These are phyloP conservation scores for Ormyrus nitidulus DNA, from an alignment of 2,888 invertebrate species.

Conservation along the genomic window DNA sequence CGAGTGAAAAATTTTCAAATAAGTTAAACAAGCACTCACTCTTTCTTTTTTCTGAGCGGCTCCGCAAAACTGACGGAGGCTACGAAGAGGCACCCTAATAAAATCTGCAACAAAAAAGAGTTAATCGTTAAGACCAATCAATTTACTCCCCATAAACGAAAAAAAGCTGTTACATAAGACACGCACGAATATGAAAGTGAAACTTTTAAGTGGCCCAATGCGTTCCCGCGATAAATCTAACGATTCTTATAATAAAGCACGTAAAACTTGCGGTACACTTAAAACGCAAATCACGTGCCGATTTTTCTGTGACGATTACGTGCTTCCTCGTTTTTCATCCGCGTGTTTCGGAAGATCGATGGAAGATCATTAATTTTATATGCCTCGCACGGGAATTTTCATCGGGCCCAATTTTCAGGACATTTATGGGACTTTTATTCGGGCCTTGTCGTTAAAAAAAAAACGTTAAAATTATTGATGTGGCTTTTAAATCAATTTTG, in stretches of 20 bases:
- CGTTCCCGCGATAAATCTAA: background rate
- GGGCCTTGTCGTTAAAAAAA: too few relatives aligned
- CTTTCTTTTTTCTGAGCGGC: slow-evolving; percentile 71
- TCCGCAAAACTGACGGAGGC: slow-evolving; percentile 72
- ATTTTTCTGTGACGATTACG: background rate
- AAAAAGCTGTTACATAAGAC: background rate
- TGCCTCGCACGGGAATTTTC: background rate
- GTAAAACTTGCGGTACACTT: background rate
- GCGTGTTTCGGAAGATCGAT: background rate
- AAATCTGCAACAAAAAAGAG: slow-evolving; percentile 76
- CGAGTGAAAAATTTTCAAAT: too few relatives aligned
- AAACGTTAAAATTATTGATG: too few relatives aligned
- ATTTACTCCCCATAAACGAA: background rate
- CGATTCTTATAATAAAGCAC: slow-evolving; percentile 17
- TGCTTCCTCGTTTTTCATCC: background rate
- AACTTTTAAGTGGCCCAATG: slow-evolving; percentile 22
- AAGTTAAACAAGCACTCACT: slow-evolving; percentile 64
- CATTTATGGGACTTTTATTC: too few relatives aligned
- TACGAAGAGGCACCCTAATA: slow-evolving; percentile 79
- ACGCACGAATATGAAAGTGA: slow-evolving; percentile 4
- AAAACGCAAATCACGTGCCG: background rate
- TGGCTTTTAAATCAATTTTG: too few relatives aligned
- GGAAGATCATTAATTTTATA: background rate
- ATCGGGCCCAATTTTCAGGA: background rate
- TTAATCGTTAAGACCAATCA: background rate